A percentile compares a stretch with the other conserved stretches of the same genome.
Evolutionary conservation across 2,113 vertebrate genomes (phyloP).

Genomic region (Danionella cerebrum): DNA sequence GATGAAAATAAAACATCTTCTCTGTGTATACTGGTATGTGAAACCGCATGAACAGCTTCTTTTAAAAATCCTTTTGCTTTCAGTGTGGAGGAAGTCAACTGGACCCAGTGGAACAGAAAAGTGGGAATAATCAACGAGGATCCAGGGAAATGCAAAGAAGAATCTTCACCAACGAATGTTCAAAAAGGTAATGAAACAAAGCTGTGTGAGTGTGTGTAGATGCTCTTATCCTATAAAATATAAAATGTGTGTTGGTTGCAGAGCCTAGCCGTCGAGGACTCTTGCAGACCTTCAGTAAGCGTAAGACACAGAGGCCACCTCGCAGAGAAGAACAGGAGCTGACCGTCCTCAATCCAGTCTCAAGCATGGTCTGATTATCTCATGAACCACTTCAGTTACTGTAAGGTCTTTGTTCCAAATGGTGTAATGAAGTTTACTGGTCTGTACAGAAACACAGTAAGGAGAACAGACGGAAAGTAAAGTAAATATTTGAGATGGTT

Average conservation of each 20-base stretch:
- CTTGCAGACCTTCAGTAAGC: slow-evolving; percentile 22
- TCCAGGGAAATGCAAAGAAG: slow-evolving; percentile 56
- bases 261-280: slow-evolving; percentile 50
- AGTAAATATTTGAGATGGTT: too few relatives aligned
- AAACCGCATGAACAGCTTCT: slow-evolving; percentile 42
- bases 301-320: background rate
- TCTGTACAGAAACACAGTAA: too few relatives aligned
- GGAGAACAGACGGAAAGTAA: too few relatives aligned
- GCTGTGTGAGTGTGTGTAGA: background rate
- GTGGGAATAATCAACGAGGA: slow-evolving; percentile 89
- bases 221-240: background rate
- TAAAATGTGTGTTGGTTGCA: slow-evolving; percentile 42
- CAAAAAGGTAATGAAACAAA: slow-evolving; percentile 18
- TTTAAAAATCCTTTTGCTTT: slow-evolving; percentile 45
- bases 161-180: background rate
- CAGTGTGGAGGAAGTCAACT: slow-evolving; percentile 95
- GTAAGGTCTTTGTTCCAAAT: background rate
- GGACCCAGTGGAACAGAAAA: slow-evolving; percentile 94
- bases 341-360: slow-evolving; percentile 21
- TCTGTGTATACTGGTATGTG: slow-evolving; percentile 43
- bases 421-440: too few relatives aligned
- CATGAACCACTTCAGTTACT: too few relatives aligned
- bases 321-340: slow-evolving; percentile 46
- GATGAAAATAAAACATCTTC: too few relatives aligned
- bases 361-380: slow-evolving; percentile 21